Conservation (phyloP, 2,797 vertebrate species). For the Oryzias dopingdopingensis region DNA sequence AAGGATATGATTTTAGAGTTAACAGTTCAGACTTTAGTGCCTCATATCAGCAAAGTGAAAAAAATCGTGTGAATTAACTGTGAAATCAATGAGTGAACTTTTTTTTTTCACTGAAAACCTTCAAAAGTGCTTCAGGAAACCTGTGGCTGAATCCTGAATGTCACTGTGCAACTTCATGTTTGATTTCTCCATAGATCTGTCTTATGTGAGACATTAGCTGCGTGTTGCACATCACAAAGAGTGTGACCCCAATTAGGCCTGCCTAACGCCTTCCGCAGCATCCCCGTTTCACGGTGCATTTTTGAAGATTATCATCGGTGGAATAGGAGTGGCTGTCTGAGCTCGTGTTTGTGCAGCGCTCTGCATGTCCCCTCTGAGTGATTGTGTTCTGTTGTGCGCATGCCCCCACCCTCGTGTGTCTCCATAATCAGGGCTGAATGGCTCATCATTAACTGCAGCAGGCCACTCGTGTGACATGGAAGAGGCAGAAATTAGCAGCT, state of each 20-base stretch:
- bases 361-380: constrained; percentile 42
- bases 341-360: constrained; percentile 27
- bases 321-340: constrained; percentile 39
- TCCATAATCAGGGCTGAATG: constrained; percentile 90
- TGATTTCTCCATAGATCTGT: too few species aligned
- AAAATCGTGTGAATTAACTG: too few species aligned
- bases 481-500: constrained; percentile 97
- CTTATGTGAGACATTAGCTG: background rate
- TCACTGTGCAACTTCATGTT: too few species aligned
- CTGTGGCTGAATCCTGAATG: too few species aligned
- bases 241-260: constrained; percentile 8
- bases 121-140: too few species aligned
- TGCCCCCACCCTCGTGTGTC: constrained; percentile 37
- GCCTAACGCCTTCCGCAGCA: background rate
- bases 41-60: too few species aligned
- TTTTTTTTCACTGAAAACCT: too few species aligned
- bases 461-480: constrained; percentile 91
- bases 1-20: too few species aligned
- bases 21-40: too few species aligned
- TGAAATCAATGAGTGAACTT: too few species aligned
- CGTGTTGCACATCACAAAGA: constrained; percentile 2
- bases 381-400: constrained; percentile 51
- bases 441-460: constrained; percentile 94
- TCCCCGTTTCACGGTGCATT: background rate
- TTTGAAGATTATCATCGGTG: constrained; percentile 7